These are phyloP conservation scores for Lasioglossum morio DNA, from an alignment of 2,888 invertebrate species.

Conservation along the genomic window DNA sequence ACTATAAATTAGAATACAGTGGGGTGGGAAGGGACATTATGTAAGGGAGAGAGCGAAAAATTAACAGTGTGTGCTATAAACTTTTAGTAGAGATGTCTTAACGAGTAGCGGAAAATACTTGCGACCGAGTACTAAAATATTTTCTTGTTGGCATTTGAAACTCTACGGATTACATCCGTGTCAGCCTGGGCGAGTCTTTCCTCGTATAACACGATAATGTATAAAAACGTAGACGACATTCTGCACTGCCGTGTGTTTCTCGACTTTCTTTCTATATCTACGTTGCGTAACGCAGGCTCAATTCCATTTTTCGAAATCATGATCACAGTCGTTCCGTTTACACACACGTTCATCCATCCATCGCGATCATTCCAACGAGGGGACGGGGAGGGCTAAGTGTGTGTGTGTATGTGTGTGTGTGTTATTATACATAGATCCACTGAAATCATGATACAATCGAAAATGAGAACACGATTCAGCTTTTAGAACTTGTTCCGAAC, in stretches of 20 bases:
- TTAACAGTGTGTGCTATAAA: constrained; percentile 72
- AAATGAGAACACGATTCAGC: neutral
- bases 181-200: constrained; percentile 79
- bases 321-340: neutral
- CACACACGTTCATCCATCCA: neutral
- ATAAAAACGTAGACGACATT: constrained; percentile 24
- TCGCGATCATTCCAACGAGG: neutral
- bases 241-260: constrained; percentile 65
- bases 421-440: neutral
- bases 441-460: constrained; percentile 2
- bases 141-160: constrained; percentile 83
- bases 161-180: constrained; percentile 79
- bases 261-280: constrained; percentile 35
- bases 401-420: neutral
- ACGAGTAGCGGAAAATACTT: constrained; percentile 69
- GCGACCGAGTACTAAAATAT: constrained; percentile 77
- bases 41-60: neutral
- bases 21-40: constrained; percentile 43
- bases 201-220: constrained; percentile 61
- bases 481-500: neutral
- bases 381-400: too few relatives aligned
- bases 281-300: constrained; percentile 7
- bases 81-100: constrained; percentile 80
- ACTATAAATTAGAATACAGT: constrained; percentile 69
- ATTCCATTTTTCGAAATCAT: neutral